phyloP scores from a whole-genome alignment of 2,888 invertebrate species.

The Ypsolopha scabrella region DNA sequence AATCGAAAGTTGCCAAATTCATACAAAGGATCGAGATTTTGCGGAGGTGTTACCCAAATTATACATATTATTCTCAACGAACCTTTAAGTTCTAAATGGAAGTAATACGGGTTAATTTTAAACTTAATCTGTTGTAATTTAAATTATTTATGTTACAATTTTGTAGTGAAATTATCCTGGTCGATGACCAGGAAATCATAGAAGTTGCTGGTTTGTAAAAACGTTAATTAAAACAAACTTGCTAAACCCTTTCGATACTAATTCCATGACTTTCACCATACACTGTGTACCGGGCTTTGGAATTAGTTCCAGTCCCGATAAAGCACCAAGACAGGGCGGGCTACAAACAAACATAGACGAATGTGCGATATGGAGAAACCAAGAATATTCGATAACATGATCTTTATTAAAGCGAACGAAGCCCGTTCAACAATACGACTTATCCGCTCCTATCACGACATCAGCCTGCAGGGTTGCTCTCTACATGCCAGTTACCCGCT shows the following conservation, averaged over 20 bases:
- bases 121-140: no score
- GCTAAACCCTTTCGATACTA: no score
- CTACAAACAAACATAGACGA: neutral
- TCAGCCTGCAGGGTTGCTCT: conserved; percentile 17
- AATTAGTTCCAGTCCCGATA: conserved; percentile 1
- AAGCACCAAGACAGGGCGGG: neutral
- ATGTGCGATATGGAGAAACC: neutral
- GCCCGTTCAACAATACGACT: conserved; percentile 12
- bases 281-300: neutral
- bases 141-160: no score
- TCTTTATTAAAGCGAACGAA: neutral
- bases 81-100: neutral
- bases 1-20: conserved; percentile 37
- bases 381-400: neutral
- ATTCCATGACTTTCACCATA: conserved; percentile 2
- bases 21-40: conserved; percentile 19
- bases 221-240: no score
- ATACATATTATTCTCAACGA: neutral
- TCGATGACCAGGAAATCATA: no score
- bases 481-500: conserved; percentile 27
- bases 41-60: neutral
- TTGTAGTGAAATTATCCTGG: no score
- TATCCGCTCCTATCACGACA: conserved; percentile 18
- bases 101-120: no score
- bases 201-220: no score